These are phyloP conservation scores for Alauda arvensis DNA, from an alignment of 2,797 vertebrate species.

Conservation along the genomic window DNA sequence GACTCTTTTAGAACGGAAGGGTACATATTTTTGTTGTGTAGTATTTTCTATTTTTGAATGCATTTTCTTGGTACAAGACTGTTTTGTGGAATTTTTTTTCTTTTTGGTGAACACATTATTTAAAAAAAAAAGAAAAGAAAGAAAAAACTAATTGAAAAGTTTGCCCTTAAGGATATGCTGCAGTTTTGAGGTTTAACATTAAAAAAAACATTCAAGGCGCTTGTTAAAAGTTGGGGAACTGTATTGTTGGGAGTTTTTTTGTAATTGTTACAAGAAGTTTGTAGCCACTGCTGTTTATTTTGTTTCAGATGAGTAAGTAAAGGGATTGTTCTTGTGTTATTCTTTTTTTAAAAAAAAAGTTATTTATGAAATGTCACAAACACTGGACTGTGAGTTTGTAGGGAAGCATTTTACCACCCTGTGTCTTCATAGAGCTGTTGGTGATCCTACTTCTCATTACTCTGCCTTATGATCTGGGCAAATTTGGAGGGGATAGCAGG, in stretches of 20 bases:
- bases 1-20: slow-evolving; percentile 84
- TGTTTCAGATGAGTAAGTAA: slow-evolving; percentile 92
- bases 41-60: slow-evolving; percentile 88
- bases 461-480: slow-evolving; percentile 68
- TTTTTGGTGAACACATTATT: slow-evolving; percentile 80
- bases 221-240: slow-evolving; percentile 90
- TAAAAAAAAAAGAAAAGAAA: slow-evolving; percentile 75
- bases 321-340: slow-evolving; percentile 83
- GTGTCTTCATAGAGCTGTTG: slow-evolving; percentile 78
- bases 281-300: slow-evolving; percentile 97
- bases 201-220: slow-evolving; percentile 69
- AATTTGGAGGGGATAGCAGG: background rate
- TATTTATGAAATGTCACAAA: slow-evolving; percentile 98
- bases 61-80: slow-evolving; percentile 86
- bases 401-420: slow-evolving; percentile 76
- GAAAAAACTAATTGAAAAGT: slow-evolving; percentile 85
- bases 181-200: slow-evolving; percentile 88
- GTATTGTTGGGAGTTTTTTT: slow-evolving; percentile 84
- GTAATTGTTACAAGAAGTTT: slow-evolving; percentile 94
- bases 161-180: slow-evolving; percentile 99
- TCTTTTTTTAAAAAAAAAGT: slow-evolving; percentile 73
- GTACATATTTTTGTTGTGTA: slow-evolving; percentile 87
- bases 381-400: slow-evolving; percentile 97
- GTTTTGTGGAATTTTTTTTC: slow-evolving; percentile 75
- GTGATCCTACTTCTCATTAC: slow-evolving; percentile 70